Percentiles rank a stretch among this genome's conserved stretches.
phyloP scores from a whole-genome alignment of 2,797 vertebrate species.

The Coreius guichenoti region DNA sequence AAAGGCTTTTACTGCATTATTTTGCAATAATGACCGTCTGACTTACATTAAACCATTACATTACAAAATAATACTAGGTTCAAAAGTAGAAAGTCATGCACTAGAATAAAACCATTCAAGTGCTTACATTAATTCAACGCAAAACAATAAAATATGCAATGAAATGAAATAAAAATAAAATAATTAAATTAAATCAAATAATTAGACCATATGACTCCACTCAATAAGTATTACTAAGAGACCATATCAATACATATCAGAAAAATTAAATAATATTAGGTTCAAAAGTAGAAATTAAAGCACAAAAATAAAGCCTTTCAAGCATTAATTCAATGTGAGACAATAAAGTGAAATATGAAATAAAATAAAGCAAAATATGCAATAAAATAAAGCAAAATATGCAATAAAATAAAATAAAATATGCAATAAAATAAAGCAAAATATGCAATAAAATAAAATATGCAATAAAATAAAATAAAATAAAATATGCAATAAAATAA shows the following conservation, averaged over 20 bases:
- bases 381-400: neutral
- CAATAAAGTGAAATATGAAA: neutral
- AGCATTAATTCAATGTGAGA: neutral
- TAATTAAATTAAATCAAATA: neutral
- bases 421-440: neutral
- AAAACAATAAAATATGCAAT: neutral
- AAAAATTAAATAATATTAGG: neutral
- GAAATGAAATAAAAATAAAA: neutral
- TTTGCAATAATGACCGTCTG: neutral
- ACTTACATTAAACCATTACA: neutral
- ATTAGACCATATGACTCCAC: neutral
- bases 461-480: too few relatives aligned
- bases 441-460: neutral
- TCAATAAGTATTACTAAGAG: too few relatives aligned
- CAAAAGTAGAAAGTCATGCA: neutral
- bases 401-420: neutral
- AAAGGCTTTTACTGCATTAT: neutral
- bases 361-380: neutral
- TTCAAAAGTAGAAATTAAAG: neutral
- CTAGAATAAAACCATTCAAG: neutral
- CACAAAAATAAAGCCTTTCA: neutral
- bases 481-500: too few relatives aligned
- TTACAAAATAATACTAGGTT: neutral
- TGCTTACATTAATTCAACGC: neutral
- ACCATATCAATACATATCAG: too few relatives aligned